Evolutionary conservation across 2,888 invertebrate species (phyloP).

Genomic region (Drosophila suboccidentalis): DNA sequence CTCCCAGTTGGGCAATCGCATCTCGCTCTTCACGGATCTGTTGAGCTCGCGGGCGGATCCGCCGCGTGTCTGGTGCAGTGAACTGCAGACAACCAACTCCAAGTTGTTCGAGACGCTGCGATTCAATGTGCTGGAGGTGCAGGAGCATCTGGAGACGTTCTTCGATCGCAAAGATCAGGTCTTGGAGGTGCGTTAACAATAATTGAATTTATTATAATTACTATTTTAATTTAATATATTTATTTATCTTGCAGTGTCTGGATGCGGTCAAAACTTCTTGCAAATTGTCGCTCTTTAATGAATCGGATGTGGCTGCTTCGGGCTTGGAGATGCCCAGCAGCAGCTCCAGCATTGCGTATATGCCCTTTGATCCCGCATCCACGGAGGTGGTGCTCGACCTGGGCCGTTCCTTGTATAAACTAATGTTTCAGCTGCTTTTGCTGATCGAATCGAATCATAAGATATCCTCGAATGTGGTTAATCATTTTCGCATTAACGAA

Average conservation of each 20-base stretch:
- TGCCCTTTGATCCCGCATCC: slow-evolving; percentile 87
- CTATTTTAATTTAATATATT: not conserved
- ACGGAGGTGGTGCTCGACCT: slow-evolving; percentile 93
- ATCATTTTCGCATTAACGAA: slow-evolving; percentile 87
- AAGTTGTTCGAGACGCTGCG: slow-evolving; percentile 93
- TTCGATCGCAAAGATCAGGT: slow-evolving; percentile 96
- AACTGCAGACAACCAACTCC: slow-evolving; percentile 90
- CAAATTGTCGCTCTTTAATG: slow-evolving; percentile 91
- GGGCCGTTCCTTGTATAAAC: slow-evolving; percentile 94
- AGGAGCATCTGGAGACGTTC: slow-evolving; percentile 98
- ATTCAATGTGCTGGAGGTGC: slow-evolving; percentile 95
- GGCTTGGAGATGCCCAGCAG: slow-evolving; percentile 85
- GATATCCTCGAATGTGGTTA: slow-evolving; percentile 89
- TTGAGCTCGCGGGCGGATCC: slow-evolving; percentile 89
- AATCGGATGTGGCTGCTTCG: slow-evolving; percentile 85
- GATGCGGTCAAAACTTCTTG: slow-evolving; percentile 93
- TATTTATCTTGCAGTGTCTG: slow-evolving; percentile 87
- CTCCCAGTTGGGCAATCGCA: slow-evolving; percentile 86
- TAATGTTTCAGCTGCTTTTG: slow-evolving; percentile 96
- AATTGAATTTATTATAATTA: no score
- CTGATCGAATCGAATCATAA: slow-evolving; percentile 95
- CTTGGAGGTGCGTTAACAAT: slow-evolving; percentile 88
- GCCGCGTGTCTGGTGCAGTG: slow-evolving; percentile 95
- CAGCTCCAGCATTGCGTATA: slow-evolving; percentile 78
- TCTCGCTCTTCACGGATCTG: slow-evolving; percentile 88